Evolutionary conservation across 1,140 invertebrate species (phyloP), one percentile per base, ranked within the genome.

Genomic region (Battus philenor): DNA sequence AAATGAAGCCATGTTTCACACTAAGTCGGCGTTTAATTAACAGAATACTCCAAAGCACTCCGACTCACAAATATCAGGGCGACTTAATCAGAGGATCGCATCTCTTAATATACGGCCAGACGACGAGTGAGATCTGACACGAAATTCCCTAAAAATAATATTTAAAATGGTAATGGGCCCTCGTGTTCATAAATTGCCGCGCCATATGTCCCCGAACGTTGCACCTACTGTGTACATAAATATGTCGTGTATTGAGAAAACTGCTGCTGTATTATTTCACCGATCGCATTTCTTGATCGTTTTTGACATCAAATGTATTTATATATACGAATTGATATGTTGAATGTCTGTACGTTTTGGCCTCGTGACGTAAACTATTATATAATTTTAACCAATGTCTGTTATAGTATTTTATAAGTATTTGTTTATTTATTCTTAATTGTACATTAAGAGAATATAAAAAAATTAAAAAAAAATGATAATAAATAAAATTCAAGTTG

Each of bases 71-170:
- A 75, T 68, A 78, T 78, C 61, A 61, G 63, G 59, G 58, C 47
- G 64, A 64, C 78, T 72, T 85, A 84, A 85, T 85, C 78, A 85
- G 74, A 69, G 68, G 75, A 85, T 82, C 76, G 68, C 76, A 81
- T 85, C 78, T 84, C 73, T 66, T 78, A 76, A 85, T 76, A 82
- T 79, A 81, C 71, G 69, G 68, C 58, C 68, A 61, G 64, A 46
- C 70, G 78, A 68, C 75, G 78, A 85, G 71, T 78, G 81, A 82
- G 81, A 85, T 82, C 78, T 82, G 81, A 82, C 78, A 82, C 78
- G 72, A 68, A 79, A 85, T 85, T 85, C 81, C 81, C 81, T 82
- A 85, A 82, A 82, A 85, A 85, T 85, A 82, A 85, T 85, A 85
- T 85, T 85, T 85, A 85, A 85, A 82, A 85, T 85, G 78, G 78